A percentile compares a stretch with the other conserved stretches of the same genome.
Evolutionary conservation across 2,888 invertebrate genomes (phyloP).

Genomic region (Eupithecia exiguata): DNA sequence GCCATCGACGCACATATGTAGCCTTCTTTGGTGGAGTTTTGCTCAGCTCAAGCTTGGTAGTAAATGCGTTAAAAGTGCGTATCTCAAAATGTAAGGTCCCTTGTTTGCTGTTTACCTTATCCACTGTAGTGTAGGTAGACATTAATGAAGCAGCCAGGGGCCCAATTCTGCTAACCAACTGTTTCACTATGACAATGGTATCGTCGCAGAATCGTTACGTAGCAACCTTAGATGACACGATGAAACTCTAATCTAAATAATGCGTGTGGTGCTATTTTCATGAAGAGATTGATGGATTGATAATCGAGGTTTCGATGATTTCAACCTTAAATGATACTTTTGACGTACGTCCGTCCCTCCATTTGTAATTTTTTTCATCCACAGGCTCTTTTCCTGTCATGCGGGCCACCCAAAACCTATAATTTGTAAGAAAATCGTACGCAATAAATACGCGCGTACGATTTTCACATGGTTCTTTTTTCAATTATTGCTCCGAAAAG

Average conservation of each 20-base stretch:
- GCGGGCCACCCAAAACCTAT: too few relatives aligned
- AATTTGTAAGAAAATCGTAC: too few relatives aligned
- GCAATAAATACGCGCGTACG: too few relatives aligned
- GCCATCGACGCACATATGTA: not conserved
- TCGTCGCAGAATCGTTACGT: not conserved
- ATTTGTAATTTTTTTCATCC: too few relatives aligned
- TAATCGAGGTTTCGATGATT: too few relatives aligned
- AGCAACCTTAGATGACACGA: not conserved
- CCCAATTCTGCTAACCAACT: not conserved
- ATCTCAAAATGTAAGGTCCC: not conserved
- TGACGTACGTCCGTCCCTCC: not conserved
- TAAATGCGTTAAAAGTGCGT: not conserved
- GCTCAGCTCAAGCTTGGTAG: not conserved
- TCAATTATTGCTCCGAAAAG: too few relatives aligned
- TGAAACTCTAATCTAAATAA: not conserved
- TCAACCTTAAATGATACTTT: not conserved
- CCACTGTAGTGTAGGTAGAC: not conserved
- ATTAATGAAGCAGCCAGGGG: not conserved
- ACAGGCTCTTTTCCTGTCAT: too few relatives aligned
- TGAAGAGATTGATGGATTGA: not conserved
- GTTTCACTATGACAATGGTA: not conserved
- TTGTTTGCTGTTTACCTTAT: not conserved
- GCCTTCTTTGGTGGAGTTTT: not conserved
- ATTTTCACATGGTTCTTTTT: too few relatives aligned
- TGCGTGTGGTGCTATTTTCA: not conserved